These are phyloP conservation scores for Protonemura montana DNA, from an alignment of 2,888 invertebrate species.

Conservation along the genomic window DNA sequence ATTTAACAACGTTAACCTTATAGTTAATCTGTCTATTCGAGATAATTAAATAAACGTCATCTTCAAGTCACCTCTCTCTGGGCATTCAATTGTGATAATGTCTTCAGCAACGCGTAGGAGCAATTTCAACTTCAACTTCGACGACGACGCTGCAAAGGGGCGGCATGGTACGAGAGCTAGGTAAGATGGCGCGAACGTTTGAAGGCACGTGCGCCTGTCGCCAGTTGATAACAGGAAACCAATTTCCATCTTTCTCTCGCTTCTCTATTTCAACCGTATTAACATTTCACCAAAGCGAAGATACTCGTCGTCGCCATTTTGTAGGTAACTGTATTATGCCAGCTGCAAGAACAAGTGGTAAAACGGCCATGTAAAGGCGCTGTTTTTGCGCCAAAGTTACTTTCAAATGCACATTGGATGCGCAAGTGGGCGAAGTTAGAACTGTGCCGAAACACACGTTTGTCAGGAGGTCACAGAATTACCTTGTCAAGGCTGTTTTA, in stretches of 20 bases:
- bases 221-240: constrained; percentile 21
- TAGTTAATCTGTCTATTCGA: not conserved
- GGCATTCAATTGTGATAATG: not conserved
- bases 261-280: not conserved
- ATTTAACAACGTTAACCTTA: not conserved
- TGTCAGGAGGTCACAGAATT: too few species aligned
- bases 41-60: constrained; percentile 8
- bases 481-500: too few species aligned
- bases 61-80: not conserved
- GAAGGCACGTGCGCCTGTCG: not conserved
- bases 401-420: too few species aligned
- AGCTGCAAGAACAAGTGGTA: not conserved
- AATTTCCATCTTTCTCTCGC: constrained; percentile 16
- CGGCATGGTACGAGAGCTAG: not conserved
- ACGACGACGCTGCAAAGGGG: not conserved
- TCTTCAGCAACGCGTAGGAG: constrained; percentile 8
- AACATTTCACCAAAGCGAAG: constrained; percentile 5
- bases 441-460: too few species aligned
- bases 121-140: not conserved
- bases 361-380: too few species aligned
- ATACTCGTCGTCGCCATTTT: not conserved
- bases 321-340: not conserved
- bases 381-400: too few species aligned
- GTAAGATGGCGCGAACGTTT: not conserved
- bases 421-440: too few species aligned